Evolutionary conservation across 2,888 invertebrate species (phyloP).

Genomic region (Encarsia formosa): DNA sequence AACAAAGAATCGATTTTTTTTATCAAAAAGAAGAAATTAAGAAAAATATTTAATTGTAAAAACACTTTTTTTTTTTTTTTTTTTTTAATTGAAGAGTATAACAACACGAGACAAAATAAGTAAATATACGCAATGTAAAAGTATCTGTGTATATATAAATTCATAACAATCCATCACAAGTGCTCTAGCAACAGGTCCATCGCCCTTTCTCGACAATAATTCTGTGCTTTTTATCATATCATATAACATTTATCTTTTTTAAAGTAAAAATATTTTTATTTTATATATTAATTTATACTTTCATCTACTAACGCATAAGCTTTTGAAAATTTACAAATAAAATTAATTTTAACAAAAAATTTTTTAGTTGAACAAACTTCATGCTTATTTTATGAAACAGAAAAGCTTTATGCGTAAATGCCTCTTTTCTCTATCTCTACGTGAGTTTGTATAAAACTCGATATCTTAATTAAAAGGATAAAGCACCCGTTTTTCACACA

Average conservation of each 20-base stretch:
- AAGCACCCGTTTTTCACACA: constrained; percentile 24
- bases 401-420: constrained; percentile 6
- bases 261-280: too few species aligned
- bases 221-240: too few species aligned
- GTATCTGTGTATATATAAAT: constrained; percentile 2
- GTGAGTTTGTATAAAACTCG: constrained; percentile 1
- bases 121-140: constrained; percentile 4
- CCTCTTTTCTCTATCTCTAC: neutral
- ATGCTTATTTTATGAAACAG: too few species aligned
- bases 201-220: too few species aligned
- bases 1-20: too few species aligned
- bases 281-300: too few species aligned
- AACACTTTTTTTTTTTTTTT: neutral
- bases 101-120: constrained; percentile 4
- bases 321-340: constrained; percentile 7
- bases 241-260: too few species aligned
- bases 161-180: constrained; percentile 1
- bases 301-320: constrained; percentile 12
- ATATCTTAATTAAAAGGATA: constrained; percentile 3
- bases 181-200: too few species aligned
- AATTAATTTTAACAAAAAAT: too few species aligned
- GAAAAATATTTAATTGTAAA: neutral
- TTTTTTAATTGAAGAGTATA: neutral
- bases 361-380: too few species aligned
- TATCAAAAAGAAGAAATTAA: neutral